A percentile compares a stretch with the other conserved stretches of the same genome.
Conservation (phyloP, 2,888 invertebrate genomes). For the Chrysodeixis includens region DNA sequence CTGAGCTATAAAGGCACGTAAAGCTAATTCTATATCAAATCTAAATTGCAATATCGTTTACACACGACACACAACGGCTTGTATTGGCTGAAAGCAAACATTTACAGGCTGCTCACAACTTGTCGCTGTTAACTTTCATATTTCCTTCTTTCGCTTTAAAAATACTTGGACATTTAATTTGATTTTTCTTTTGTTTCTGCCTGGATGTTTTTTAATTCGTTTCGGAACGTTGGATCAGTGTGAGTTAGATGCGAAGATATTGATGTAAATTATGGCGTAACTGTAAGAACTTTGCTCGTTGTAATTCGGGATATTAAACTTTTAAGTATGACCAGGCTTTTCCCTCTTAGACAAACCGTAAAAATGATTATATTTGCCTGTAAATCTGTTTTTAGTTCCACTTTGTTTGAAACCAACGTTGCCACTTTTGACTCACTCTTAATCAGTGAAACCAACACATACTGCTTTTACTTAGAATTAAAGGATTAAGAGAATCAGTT, state of each 20-base stretch:
- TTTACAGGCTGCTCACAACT: background rate
- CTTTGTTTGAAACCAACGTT: too few species aligned
- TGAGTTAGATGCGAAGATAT: too few species aligned
- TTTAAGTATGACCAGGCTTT: too few species aligned
- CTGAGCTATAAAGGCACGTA: conserved; percentile 5
- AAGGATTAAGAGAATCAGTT: background rate
- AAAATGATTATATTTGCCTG: too few species aligned
- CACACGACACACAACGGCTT: background rate
- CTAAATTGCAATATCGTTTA: conserved; percentile 6
- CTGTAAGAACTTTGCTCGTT: too few species aligned
- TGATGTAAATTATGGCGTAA: too few species aligned
- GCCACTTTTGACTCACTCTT: background rate
- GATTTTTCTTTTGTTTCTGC: background rate
- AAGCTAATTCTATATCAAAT: conserved; percentile 9
- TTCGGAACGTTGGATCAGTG: too few species aligned
- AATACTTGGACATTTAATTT: background rate
- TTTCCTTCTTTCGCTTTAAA: background rate
- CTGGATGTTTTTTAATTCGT: too few species aligned
- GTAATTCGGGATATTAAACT: background rate
- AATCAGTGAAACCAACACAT: background rate
- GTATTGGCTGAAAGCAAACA: conserved; percentile 5
- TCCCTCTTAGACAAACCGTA: too few species aligned
- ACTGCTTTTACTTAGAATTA: background rate
- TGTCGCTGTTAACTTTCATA: background rate
- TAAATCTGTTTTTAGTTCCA: too few species aligned